Evolutionary conservation across 2,888 invertebrate species (phyloP), one percentile per base, ranked within the genome.

Genomic region (Malthinus seriepunctatus): DNA sequence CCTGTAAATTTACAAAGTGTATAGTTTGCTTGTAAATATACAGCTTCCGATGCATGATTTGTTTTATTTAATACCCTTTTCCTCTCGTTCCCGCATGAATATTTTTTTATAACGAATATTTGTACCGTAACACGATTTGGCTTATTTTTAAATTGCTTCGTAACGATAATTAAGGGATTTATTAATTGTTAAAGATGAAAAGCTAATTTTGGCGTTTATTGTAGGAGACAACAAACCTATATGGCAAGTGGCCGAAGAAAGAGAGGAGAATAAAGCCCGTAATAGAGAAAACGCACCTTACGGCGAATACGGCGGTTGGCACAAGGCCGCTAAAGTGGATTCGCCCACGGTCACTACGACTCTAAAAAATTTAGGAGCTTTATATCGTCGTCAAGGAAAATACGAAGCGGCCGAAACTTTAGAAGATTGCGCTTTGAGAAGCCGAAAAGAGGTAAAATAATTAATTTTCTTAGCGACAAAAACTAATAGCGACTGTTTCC

Each of bases 331-430:
- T 47, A 97, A 97, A 84, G 96, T 97, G 64, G 97, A 97, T 78
- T 95, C 95, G 1, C 96, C 97, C 0, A 97, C 97, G 0, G 96
- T 97, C 35, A 96, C 97, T 11, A 98, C 98, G 12, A 99, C 99
- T 0, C 82, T 99, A 65, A 99, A 97, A 83, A 99, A 99, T 82
- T 84, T 99, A 60, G 97, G 97, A 63, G 97, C 98, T 14, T 87
- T 99, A 46, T 99, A 99, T 81, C 87, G 99, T 73, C 87, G 98
- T 65, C 98, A 99, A 82, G 97, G 98, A 70, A 99, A 98, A 83
- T 98, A 96, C 81, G 97, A 98, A 80, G 99, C 99, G 6, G 99
- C 99, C 0, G 98, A 99, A 79, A 97, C 97, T 0, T 84, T 99
- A 31, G 99, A 99, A 77, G 98, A 99, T 82, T 98, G 97, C 82